phyloP scores from a whole-genome alignment of 2,888 invertebrate genomes.

The Mimachlamys varia region DNA sequence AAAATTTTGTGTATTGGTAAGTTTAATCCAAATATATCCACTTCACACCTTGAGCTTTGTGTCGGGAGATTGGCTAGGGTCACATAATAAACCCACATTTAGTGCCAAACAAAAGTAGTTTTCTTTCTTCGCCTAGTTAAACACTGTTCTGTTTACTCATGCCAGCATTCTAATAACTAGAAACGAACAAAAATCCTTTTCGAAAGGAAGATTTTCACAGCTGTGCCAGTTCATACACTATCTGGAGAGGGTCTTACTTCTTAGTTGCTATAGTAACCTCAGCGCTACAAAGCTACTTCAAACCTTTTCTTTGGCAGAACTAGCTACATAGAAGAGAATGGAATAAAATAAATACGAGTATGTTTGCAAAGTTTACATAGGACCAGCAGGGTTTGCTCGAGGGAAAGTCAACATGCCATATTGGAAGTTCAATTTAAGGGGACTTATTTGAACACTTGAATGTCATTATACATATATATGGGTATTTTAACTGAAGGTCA shows the following conservation, averaged over 20 bases:
- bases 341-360: conserved; percentile 1
- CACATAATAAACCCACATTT: conserved; percentile 31
- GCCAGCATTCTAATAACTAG: not conserved
- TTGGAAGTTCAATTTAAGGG: not conserved
- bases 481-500: not conserved
- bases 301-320: conserved; percentile 28
- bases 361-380: not conserved
- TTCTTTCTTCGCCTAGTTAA: conserved; percentile 26
- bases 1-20: conserved; percentile 14
- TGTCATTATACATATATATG: conserved; percentile 7
- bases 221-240: not conserved
- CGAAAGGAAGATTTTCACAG: conserved; percentile 22
- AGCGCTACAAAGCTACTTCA: not conserved
- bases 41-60: conserved; percentile 16
- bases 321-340: not conserved
- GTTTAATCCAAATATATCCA: conserved; percentile 25
- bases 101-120: conserved; percentile 18
- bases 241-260: not conserved
- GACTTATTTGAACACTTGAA: conserved; percentile 34
- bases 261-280: conserved; percentile 16
- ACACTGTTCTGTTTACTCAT: not conserved
- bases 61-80: not conserved
- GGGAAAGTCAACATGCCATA: conserved; percentile 1
- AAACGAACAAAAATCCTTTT: not conserved
- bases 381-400: not conserved